A percentile compares a stretch with the other conserved stretches of the same genome.
Conservation (phyloP, 2,888 invertebrate species). For the Clistopyga incitator region DNA sequence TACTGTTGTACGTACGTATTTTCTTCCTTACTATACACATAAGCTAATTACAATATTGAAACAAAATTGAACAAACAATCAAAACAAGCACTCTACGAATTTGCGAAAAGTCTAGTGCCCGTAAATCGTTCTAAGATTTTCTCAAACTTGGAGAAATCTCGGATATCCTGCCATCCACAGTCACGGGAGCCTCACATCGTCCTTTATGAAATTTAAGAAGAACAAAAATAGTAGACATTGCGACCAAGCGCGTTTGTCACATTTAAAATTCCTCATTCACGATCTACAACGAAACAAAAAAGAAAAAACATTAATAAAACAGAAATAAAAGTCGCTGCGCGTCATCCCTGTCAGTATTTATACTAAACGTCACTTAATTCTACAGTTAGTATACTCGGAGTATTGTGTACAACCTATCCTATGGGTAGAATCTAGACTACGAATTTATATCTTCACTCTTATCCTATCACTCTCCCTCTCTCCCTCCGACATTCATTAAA, state of each 20-base stretch:
- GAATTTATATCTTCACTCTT: constrained; percentile 57
- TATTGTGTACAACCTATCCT: constrained; percentile 80
- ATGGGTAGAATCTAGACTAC: constrained; percentile 63
- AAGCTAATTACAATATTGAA: constrained; percentile 48
- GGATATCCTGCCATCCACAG: constrained; percentile 61
- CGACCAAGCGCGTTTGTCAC: constrained; percentile 14
- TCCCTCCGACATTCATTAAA: constrained; percentile 29
- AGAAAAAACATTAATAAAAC: constrained; percentile 32
- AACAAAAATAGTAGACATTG: constrained; percentile 11
- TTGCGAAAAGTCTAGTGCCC: neutral
- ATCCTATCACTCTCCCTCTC: constrained; percentile 55
- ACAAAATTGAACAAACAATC: constrained; percentile 19
- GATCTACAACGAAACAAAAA: constrained; percentile 24
- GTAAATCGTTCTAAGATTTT: constrained; percentile 12
- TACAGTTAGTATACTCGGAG: constrained; percentile 82
- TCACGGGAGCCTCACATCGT: constrained; percentile 48
- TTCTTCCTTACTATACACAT: constrained; percentile 56
- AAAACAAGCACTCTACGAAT: constrained; percentile 11
- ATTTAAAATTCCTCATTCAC: constrained; percentile 25
- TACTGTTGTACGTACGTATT: constrained; percentile 64
- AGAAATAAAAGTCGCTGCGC: constrained; percentile 64
- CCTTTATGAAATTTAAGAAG: neutral
- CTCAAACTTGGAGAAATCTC: neutral
- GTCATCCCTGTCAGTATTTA: constrained; percentile 61
- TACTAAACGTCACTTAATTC: constrained; percentile 73